Conservation (phyloP, 2,113 vertebrate genomes). For the Rhabdomys dilectus region DNA sequence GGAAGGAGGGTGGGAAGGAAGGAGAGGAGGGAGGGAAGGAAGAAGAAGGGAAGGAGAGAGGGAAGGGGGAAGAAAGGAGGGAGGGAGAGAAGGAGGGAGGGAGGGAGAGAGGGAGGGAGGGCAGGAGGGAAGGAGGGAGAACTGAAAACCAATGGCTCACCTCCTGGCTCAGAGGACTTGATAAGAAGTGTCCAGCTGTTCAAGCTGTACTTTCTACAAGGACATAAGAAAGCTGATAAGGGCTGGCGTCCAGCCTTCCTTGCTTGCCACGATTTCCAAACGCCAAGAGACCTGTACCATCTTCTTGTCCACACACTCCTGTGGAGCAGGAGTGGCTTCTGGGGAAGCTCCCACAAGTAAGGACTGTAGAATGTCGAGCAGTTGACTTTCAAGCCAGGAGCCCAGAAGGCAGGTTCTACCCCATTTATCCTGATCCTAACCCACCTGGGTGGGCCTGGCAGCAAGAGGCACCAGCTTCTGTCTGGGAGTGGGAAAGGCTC, state of each 20-base stretch:
- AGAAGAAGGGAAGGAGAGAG: not conserved
- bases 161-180: not conserved
- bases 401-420: not conserved
- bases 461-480: not conserved
- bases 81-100: too few relatives aligned
- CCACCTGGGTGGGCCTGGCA: not conserved
- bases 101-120: not conserved
- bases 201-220: not conserved
- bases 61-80: rapidly evolving
- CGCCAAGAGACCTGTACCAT: not conserved
- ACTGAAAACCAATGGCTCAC: not conserved
- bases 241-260: not conserved
- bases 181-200: not conserved
- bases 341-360: not conserved
- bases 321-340: not conserved
- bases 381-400: not conserved
- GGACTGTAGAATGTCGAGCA: not conserved
- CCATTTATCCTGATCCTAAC: not conserved
- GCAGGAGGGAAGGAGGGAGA: rapidly evolving
- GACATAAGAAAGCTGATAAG: not conserved
- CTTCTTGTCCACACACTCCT: not conserved
- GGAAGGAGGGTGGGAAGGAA: too few relatives aligned
- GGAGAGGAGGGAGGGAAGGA: too few relatives aligned
- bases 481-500: not conserved
- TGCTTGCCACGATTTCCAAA: not conserved